Evolutionary conservation across 2,888 invertebrate species (phyloP).

Genomic region (Habrosyne pyritoides): DNA sequence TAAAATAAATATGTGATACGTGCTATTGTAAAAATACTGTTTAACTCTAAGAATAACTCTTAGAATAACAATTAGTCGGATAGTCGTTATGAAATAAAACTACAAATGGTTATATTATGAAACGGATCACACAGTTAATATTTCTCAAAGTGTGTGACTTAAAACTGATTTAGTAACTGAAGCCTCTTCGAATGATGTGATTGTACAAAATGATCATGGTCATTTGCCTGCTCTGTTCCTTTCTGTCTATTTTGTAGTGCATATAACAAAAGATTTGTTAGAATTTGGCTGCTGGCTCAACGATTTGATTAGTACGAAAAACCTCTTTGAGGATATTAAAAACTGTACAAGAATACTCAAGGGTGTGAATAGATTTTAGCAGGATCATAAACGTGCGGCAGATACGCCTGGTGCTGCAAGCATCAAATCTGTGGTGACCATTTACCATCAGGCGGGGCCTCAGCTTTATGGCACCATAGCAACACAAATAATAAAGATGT

Average conservation of each 20-base stretch:
- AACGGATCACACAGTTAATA: neutral
- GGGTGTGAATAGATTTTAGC: no score
- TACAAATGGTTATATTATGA: neutral
- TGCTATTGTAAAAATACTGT: slow-evolving; percentile 13
- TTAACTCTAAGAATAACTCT: slow-evolving; percentile 1
- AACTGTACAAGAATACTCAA: neutral
- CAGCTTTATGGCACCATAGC: no score
- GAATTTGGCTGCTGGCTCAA: no score
- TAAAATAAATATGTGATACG: slow-evolving; percentile 23
- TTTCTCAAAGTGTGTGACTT: neutral
- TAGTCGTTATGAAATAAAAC: neutral
- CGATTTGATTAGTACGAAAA: neutral
- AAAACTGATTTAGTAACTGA: neutral
- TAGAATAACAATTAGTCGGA: neutral
- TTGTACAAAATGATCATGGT: no score
- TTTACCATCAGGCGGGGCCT: no score
- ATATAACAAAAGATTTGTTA: no score
- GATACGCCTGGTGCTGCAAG: no score
- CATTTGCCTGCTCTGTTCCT: no score
- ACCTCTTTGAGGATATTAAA: neutral
- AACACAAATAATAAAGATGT: no score
- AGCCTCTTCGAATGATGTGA: neutral
- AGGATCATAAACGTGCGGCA: no score
- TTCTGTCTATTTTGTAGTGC: no score
- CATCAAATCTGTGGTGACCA: no score